Base-by-base conservation (phyloP, 2,888 invertebrate genomes). In the Margaritifera margaritifera region DNA sequence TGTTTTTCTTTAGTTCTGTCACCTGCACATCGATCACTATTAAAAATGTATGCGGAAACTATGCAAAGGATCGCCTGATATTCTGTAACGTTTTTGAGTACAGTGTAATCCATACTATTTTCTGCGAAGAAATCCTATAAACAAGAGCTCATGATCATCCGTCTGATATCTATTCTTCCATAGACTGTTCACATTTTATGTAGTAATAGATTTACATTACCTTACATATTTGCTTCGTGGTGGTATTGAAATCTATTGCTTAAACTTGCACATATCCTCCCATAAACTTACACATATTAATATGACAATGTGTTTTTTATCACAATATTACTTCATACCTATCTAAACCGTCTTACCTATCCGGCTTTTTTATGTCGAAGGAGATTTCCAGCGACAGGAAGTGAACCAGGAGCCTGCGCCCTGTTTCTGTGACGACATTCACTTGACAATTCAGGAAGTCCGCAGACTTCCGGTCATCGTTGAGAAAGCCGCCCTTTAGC, bases 331-430 rank as follows among this genome's bases (percentile, higher is more conserved):
- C 61, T 55, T 8, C 22, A 20, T n/a, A 18, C 15, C 51, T 19
- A 15, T 25, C 61, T 4, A n/a, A 0, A 58, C 1, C 24, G n/a
- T 20, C 51, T n/a, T 72, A 81, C 83, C 81, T 79, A 71, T 83
- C 83, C n/a, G 80, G 70, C 11, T 75, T 72, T 6, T 74, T 60
- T 22, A 77, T 74, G 27, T 77, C 75, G 60, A 72, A 71, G 0
- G 80, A 75, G 22, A 83, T 83, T 64, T 80, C 79, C 25, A 83
- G 59, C 51, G 80, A 75, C 53, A 79, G 62, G 60, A 81, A 81
- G 60, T 83, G 83, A 4, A 83, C 64, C 27, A 78, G 66, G 0
- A 83, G 66, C 55, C 70, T 68, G n/a, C 72, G 65, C 8, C 61
- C 60, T 20, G 74, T 66, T 31, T 73, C 71, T 51, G 80, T 79